Evolutionary conservation across 2,113 vertebrate species (phyloP), one percentile per base, ranked within the genome.

Genomic region (Holacanthus passer): DNA sequence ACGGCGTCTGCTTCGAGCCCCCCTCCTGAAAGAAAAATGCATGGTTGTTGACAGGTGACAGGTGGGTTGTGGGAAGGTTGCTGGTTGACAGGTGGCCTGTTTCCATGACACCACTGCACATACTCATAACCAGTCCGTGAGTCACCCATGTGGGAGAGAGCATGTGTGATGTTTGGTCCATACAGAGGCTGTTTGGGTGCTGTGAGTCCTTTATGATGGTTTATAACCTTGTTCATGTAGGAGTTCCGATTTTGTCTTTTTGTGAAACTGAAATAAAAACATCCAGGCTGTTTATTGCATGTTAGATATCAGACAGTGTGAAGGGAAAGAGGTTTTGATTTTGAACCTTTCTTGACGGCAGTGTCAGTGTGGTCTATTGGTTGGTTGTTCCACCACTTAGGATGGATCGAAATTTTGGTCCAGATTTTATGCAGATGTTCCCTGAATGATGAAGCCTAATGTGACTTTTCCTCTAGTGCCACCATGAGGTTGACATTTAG

Each of bases 31-130:
- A 52, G 35, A 14, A 74, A 80, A 70, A 13, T 14, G 7, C 31
- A 19, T n/a, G 66, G 43, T 56, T 45, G 64, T 48, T 60, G 75
- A 74, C 71, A 77, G 72, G 71, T 86, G 87, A 83, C 77, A 60
- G 87, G 75, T 89, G 74, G 77, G 47, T 24, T 52, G 79, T 83
- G 37, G 65, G 65, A 58, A 65, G 63, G 79, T 58, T 77, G 74
- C 43, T 79, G 66, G 73, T 70, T 74, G 85, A 87, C 85, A 85
- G 90, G 73, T 81, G 84, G 76, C 50, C 41, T 27, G 73, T 87
- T 82, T 77, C 77, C 80, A 77, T 85, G 73, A 77, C 68, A 39
- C 59, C 80, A 27, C 56, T 37, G 47, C 72, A 32, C 72, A 74
- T 12, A 29, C 59, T 80, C 77, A 84, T 86, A 70, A 83, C 45